A percentile compares a stretch with the other conserved stretches of the same genome.
Evolutionary conservation across 2,797 vertebrate genomes (phyloP).

Genomic region (Xerus rutilus): DNA sequence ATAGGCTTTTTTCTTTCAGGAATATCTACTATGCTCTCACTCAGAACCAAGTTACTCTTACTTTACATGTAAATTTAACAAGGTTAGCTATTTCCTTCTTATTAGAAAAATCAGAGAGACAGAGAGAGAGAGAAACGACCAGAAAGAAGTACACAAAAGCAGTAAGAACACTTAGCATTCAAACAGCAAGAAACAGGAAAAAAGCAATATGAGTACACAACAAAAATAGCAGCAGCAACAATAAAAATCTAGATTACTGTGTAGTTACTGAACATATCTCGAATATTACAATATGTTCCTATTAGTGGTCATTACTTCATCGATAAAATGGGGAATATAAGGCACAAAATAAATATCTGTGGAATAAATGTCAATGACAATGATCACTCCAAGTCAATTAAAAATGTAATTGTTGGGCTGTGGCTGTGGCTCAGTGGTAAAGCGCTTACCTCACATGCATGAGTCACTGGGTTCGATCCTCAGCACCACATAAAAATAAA

Average conservation of each 20-base stretch:
- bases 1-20: background rate
- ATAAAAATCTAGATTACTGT: background rate
- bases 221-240: background rate
- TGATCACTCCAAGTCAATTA: background rate
- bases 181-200: background rate
- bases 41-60: background rate
- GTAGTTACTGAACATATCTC: background rate
- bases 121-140: too few relatives aligned
- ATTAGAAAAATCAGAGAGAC: background rate
- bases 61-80: background rate
- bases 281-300: too few relatives aligned
- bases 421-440: too few relatives aligned
- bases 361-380: background rate
- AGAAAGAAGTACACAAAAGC: background rate
- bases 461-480: too few relatives aligned
- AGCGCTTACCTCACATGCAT: too few relatives aligned
- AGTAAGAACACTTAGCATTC: background rate
- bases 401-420: background rate
- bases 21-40: background rate
- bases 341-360: background rate
- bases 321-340: background rate
- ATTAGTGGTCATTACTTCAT: background rate
- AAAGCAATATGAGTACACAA: background rate
- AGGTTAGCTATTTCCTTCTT: background rate
- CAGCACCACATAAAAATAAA: too few relatives aligned